Base-by-base conservation (phyloP, 2,888 invertebrate genomes). In the Brachyptera putata region DNA sequence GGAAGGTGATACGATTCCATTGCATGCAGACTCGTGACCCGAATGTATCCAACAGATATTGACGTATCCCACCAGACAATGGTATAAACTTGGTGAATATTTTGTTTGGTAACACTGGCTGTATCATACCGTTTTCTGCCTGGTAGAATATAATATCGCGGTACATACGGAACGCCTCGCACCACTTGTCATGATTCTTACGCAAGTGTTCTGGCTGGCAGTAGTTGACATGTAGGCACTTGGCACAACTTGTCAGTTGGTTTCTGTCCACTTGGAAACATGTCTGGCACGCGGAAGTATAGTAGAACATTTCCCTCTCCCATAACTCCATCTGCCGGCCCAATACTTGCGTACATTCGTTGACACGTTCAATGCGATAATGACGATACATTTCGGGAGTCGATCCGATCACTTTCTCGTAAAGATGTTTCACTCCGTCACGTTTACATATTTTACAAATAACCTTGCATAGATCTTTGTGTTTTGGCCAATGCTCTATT, bases 251-350 rank as follows among this genome's bases (percentile, higher is more conserved):
- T 9, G 65, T 70, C 11, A 86, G 68, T 61, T 75, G 76, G 14
- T 70, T 70, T 49, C 75, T 77, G 41, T 75, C 72, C 73, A 80
- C 79, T 63, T 83, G 80, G 57, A 82, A 76, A 68, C 88, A 88
- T 0, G 70, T 70, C 0, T 73, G 68, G 65, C 88, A 88, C 3
- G 85, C 74, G 59, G 83, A 79, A 0, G 87, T 86, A 68, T 85
- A 88, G 21, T 87, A 73, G 22, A 88, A 70, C 0, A 84, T 79
- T 69, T 89, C 88, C 63, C 82, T 83, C 70, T 88, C 88, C 75
- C 84, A 85, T 0, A 84, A 79, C 13, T 80, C 76, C 43, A 88
- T 69, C 1, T 76, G 71, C 9, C 87, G 76, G 63, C 80, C 79
- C 2, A 87, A 71, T 1, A 78, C 74, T 58, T 79, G 76, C 69